A percentile compares a stretch with the other conserved stretches of the same genome.
phyloP scores from a whole-genome alignment of 2,888 invertebrate genomes.

The Drosophila aldrichi region DNA sequence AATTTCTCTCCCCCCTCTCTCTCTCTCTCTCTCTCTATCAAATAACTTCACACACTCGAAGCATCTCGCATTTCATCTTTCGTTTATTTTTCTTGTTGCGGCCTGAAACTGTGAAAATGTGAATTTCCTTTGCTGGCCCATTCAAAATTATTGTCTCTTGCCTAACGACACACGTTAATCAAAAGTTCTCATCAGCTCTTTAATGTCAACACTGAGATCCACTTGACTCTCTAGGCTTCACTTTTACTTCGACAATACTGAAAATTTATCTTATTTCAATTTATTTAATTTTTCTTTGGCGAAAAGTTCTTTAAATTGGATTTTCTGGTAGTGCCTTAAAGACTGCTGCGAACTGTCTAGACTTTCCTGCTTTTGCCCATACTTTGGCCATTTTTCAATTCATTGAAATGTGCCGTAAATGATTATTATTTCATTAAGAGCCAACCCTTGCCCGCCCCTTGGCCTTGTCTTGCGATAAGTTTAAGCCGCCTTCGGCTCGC shows the following conservation, averaged over 20 bases:
- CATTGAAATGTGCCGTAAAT: background rate
- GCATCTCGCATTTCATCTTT: conserved; percentile 15
- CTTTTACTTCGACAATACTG: background rate
- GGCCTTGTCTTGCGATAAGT: background rate
- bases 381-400: background rate
- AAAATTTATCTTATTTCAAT: background rate
- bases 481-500: background rate
- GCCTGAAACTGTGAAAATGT: background rate
- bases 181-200: background rate
- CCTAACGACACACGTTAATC: background rate
- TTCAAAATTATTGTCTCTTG: background rate
- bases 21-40: background rate
- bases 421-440: background rate
- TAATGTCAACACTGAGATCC: background rate
- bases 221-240: background rate
- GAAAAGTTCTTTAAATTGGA: background rate
- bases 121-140: background rate
- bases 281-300: background rate
- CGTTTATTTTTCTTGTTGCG: background rate
- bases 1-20: background rate
- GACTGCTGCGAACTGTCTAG: background rate
- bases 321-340: background rate
- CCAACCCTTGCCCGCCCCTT: background rate
- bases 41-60: conserved; percentile 9
- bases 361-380: background rate